Evolutionary conservation across 2,113 vertebrate species (phyloP), one percentile per base, ranked within the genome.

Genomic region (Istiophorus platypterus): DNA sequence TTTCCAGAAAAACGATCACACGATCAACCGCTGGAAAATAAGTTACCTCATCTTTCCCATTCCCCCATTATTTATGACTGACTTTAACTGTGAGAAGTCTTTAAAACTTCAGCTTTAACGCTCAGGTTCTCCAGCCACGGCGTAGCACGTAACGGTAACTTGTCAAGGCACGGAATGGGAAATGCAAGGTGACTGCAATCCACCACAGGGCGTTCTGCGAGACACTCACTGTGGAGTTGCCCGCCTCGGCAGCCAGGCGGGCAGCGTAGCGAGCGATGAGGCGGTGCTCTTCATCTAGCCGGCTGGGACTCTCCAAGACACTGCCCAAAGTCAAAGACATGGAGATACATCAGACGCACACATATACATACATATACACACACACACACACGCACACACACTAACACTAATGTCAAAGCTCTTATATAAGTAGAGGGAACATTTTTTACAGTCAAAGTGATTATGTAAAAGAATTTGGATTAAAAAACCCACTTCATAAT

Each of bases 181-280:
- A 80, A 75, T 72, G 62, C 67, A 41, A 57, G 63, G 31, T 54
- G 68, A 85, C 70, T 77, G 68, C 61, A 68, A 81, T 20, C 37
- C 57, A 75, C 74, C 58, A 7, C 17, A 10, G 78, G 73, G 45
- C 52, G 5, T 49, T 24, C 29, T 34, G 26, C 1, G 26, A 67
- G 70, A 78, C 63, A 90, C 97, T 97, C 78, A 98, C 97, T 20
- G 96, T 86, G 85, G 95, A 95, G 49, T 94, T 98, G 20, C 96
- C 96, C 27, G 97, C 97, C 89, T 99, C 97, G 3, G 97, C 98
- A 7, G 98, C 97, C 89, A 99, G 89, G 12, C 97, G 95, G 3
- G 97, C 98, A 5, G 97, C 98, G 26, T 99, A 99, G 45, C 98
- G 92, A 64, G 98, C 97, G 26, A 99, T 99, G 52, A 99, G 96